phyloP scores from a whole-genome alignment of 2,888 invertebrate species.

The Lomographa bimaculata region DNA sequence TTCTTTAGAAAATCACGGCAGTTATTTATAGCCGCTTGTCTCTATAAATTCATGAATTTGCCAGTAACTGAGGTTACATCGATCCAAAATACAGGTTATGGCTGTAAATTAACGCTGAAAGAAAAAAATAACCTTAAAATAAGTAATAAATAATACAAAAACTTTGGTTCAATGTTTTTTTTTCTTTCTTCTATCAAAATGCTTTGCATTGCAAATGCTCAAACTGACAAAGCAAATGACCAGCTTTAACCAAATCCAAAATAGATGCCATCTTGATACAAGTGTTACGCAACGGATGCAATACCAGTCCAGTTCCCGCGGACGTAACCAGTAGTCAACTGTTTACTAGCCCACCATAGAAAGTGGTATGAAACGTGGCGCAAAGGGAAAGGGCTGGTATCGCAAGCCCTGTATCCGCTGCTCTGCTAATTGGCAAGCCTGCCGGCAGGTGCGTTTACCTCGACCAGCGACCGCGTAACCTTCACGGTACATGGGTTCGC shows the following conservation, averaged over 20 bases:
- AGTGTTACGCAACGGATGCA: conserved; percentile 49
- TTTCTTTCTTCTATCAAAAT: no score
- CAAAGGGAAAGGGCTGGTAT: conserved; percentile 49
- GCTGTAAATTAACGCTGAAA: no score
- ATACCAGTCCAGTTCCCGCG: conserved; percentile 45
- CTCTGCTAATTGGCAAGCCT: conserved; percentile 35
- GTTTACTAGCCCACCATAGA: conserved; percentile 47
- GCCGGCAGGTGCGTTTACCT: conserved; percentile 31
- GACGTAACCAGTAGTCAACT: conserved; percentile 42
- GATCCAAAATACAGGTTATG: no score
- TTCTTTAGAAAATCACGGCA: no score
- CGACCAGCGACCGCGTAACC: conserved; percentile 23
- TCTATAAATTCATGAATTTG: no score
- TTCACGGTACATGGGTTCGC: conserved; percentile 27
- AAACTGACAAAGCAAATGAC: conserved; percentile 1
- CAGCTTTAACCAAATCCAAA: conserved; percentile 22
- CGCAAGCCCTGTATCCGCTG: conserved; percentile 40
- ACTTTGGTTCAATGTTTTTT: no score
- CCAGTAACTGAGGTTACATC: no score
- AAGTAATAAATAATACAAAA: no score
- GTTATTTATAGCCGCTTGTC: no score
- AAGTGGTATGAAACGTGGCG: conserved; percentile 46
- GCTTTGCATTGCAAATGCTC: background rate
- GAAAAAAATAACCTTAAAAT: no score
- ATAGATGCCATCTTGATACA: conserved; percentile 29